phyloP scores from a whole-genome alignment of 2,888 invertebrate genomes.

The Drosophila atripex region DNA sequence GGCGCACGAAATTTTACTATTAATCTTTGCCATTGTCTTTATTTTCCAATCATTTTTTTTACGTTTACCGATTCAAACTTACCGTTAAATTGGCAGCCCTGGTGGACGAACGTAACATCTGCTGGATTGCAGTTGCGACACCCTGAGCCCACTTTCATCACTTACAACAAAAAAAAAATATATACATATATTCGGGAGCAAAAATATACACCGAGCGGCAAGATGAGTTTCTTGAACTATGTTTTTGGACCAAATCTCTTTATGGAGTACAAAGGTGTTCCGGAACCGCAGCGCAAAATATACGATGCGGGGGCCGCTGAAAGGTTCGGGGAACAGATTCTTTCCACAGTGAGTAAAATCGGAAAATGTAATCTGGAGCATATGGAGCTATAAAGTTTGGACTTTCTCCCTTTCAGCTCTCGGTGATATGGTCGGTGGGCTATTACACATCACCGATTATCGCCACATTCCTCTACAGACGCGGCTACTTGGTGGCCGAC shows the following conservation, averaged over 20 bases:
- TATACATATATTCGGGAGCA: slow-evolving; percentile 26
- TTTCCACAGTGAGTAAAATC: slow-evolving; percentile 84
- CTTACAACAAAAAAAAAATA: slow-evolving; percentile 39
- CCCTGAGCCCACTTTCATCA: slow-evolving; percentile 49
- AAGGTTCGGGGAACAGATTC: slow-evolving; percentile 89
- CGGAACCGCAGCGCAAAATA: slow-evolving; percentile 86
- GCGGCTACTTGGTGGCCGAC: slow-evolving; percentile 87
- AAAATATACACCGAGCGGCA: slow-evolving; percentile 37
- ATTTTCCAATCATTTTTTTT: not conserved
- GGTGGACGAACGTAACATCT: slow-evolving; percentile 25
- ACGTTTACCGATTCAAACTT: not conserved
- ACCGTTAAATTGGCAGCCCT: slow-evolving; percentile 13
- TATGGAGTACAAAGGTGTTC: slow-evolving; percentile 87
- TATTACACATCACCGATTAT: slow-evolving; percentile 90
- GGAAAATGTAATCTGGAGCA: slow-evolving; percentile 8
- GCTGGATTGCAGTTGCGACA: slow-evolving; percentile 25
- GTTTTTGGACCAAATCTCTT: slow-evolving; percentile 89
- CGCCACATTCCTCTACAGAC: slow-evolving; percentile 88
- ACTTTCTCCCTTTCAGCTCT: slow-evolving; percentile 84
- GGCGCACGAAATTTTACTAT: not conserved
- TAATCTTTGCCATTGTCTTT: not conserved
- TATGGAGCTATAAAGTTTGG: slow-evolving; percentile 12
- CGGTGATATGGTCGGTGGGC: slow-evolving; percentile 88
- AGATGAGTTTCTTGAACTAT: slow-evolving; percentile 85
- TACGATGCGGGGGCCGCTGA: slow-evolving; percentile 89